phyloP scores from a whole-genome alignment of 2,888 invertebrate species.

The Allolobophora icterica region DNA sequence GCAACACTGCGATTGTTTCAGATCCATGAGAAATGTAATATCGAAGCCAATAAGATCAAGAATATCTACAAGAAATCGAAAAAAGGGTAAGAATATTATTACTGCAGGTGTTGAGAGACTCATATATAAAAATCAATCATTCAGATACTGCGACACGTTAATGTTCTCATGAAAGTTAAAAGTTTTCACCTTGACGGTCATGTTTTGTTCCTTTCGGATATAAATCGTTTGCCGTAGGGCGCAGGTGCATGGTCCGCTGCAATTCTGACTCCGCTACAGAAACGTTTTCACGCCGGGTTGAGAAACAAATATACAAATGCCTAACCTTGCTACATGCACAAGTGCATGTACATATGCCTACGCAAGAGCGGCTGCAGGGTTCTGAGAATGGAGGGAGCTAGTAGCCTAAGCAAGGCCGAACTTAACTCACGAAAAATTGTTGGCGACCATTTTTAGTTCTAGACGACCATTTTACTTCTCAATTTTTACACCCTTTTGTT shows the following conservation, averaged over 20 bases:
- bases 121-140: too few species aligned
- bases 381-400: neutral
- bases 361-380: neutral
- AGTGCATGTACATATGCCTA: too few species aligned
- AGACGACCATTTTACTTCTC: too few species aligned
- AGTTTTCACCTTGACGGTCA: too few species aligned
- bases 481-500: neutral
- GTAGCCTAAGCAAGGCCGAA: neutral
- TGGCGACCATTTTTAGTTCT: neutral
- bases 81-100: conserved; percentile 38
- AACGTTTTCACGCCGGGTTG: too few species aligned
- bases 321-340: neutral
- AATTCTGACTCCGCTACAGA: too few species aligned
- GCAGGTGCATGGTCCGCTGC: too few species aligned
- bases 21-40: conserved; percentile 37
- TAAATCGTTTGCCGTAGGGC: too few species aligned
- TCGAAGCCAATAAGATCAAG: conserved; percentile 26
- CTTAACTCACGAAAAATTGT: neutral
- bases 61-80: conserved; percentile 40
- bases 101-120: neutral
- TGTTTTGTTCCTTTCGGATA: too few species aligned
- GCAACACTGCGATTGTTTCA: neutral
- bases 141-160: neutral
- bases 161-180: neutral
- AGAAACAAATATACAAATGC: neutral